Conservation (phyloP, 2,797 vertebrate species). For the Poeciliopsis turneri region DNA sequence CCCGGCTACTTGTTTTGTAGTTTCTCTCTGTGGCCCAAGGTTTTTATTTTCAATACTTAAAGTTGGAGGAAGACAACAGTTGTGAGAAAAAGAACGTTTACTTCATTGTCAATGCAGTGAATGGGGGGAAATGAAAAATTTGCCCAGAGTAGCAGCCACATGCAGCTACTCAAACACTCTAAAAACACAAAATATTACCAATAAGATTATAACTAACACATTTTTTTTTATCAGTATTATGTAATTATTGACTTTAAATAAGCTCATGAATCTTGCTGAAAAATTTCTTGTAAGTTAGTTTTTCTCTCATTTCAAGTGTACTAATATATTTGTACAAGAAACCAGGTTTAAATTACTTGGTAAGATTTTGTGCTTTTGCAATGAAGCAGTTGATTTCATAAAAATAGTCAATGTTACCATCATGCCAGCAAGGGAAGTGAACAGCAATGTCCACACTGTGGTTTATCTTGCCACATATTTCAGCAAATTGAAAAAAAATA, state of each 20-base stretch:
- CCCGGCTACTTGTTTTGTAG: not conserved
- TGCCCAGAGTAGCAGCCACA: too few relatives aligned
- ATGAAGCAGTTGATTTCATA: not conserved
- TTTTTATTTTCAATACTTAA: not conserved
- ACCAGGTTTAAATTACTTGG: too few relatives aligned
- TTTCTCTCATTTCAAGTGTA: too few relatives aligned
- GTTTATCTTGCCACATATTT: not conserved
- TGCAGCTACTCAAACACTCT: too few relatives aligned
- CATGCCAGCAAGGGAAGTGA: not conserved
- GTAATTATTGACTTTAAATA: too few relatives aligned
- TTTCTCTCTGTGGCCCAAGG: not conserved
- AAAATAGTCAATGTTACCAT: not conserved
- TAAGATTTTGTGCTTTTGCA: too few relatives aligned
- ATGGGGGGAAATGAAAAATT: not conserved
- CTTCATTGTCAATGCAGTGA: not conserved
- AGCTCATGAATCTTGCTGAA: too few relatives aligned
- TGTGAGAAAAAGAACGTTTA: not conserved
- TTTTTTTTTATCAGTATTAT: too few relatives aligned
- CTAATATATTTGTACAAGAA: too few relatives aligned
- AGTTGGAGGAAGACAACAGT: not conserved
- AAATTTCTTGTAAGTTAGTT: too few relatives aligned
- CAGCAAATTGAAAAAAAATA: not conserved
- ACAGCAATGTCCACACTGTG: not conserved
- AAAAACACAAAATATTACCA: too few relatives aligned
- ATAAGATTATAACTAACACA: too few relatives aligned